Evolutionary conservation across 1,140 invertebrate genomes (phyloP).

Genomic region (Globodera ellingtonae): DNA sequence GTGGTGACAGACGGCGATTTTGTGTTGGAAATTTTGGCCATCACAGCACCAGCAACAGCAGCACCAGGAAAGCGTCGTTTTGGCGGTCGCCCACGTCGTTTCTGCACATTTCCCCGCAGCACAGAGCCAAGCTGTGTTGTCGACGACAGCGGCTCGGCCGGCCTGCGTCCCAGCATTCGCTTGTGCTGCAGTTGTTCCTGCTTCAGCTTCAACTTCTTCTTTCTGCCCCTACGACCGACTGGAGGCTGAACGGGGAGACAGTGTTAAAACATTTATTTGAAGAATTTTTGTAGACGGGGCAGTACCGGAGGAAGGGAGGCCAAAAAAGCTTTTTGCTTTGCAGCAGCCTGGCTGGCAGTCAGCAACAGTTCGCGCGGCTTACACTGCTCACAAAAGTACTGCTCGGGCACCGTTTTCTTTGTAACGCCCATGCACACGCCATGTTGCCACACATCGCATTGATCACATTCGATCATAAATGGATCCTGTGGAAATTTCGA

Average conservation of each 20-base stretch:
- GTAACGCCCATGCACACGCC: slow-evolving; percentile 42
- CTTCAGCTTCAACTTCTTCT: not conserved
- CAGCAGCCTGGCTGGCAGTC: slow-evolving; percentile 27
- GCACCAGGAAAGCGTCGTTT: not conserved
- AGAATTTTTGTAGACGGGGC: not conserved
- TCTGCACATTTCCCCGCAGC: not conserved
- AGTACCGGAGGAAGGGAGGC: not conserved
- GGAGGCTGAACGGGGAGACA: not conserved
- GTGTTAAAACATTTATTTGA: not conserved
- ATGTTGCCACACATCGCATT: slow-evolving; percentile 50
- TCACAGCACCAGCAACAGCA: not conserved
- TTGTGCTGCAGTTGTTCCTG: not conserved
- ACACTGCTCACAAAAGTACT: slow-evolving; percentile 48
- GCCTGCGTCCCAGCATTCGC: not conserved
- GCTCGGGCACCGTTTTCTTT: slow-evolving; percentile 27
- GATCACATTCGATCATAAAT: slow-evolving; percentile 52
- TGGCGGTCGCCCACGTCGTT: not conserved
- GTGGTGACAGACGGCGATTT: not conserved
- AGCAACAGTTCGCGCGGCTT: slow-evolving; percentile 34
- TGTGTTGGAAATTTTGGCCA: not conserved
- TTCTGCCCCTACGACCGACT: not conserved
- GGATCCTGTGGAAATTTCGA: slow-evolving; percentile 2
- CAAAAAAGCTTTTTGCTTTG: slow-evolving; percentile 19
- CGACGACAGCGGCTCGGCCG: too few relatives aligned
- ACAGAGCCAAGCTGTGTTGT: not conserved